Evolutionary conservation across 2,113 vertebrate species (phyloP).

Genomic region (Bufo gargarizans): DNA sequence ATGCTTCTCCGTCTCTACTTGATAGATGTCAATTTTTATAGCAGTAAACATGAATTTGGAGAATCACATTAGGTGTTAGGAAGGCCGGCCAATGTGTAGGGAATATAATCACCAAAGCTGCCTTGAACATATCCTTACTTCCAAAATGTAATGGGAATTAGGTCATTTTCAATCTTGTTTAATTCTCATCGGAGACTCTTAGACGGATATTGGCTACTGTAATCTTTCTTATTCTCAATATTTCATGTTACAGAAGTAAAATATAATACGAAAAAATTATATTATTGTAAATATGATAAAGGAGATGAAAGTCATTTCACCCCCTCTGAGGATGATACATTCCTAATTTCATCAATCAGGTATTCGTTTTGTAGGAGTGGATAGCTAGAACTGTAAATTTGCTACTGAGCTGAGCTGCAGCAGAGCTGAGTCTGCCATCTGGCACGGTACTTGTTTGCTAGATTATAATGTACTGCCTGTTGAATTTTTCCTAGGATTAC

Average conservation of each 20-base stretch:
- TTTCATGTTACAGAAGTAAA: slow-evolving; percentile 32
- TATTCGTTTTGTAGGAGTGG: background rate
- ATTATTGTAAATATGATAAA: slow-evolving; percentile 40
- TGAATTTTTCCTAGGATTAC: background rate
- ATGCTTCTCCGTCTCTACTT: slow-evolving; percentile 43
- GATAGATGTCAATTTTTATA: slow-evolving; percentile 49
- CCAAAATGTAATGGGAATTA: slow-evolving; percentile 52
- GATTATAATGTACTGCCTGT: background rate
- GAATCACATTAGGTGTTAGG: slow-evolving; percentile 26
- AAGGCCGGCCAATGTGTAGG: no score
- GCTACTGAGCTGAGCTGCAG: background rate
- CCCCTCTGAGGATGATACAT: background rate
- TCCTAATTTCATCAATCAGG: background rate
- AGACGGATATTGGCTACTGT: slow-evolving; percentile 29
- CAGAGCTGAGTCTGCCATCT: background rate
- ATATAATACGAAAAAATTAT: slow-evolving; percentile 20
- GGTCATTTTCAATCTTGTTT: slow-evolving; percentile 54
- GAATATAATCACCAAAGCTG: slow-evolving; percentile 42
- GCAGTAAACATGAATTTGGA: slow-evolving; percentile 50
- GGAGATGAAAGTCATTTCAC: slow-evolving; percentile 5
- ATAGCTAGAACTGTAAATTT: background rate
- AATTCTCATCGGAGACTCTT: slow-evolving; percentile 3
- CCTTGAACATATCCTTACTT: slow-evolving; percentile 52
- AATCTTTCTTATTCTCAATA: slow-evolving; percentile 18
- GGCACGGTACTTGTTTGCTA: background rate